These are phyloP conservation scores for Scaptomyza hsui DNA, from an alignment of 1,140 invertebrate genomes.

Conservation along the genomic window DNA sequence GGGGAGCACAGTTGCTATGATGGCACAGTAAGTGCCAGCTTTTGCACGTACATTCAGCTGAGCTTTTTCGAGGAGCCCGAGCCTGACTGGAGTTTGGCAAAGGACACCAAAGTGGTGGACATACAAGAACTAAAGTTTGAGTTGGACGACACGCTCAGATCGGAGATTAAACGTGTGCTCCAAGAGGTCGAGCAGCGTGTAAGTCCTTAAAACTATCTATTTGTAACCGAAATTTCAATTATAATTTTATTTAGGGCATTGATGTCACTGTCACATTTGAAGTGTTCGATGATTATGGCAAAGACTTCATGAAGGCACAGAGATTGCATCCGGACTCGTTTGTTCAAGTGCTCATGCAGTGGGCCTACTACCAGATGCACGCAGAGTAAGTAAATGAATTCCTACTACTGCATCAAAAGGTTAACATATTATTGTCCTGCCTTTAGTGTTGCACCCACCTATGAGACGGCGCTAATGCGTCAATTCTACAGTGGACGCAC, in stretches of 20 bases:
- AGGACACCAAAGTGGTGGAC: slow-evolving; percentile 32
- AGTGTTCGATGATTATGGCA: slow-evolving; percentile 85
- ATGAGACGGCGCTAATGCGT: slow-evolving; percentile 86
- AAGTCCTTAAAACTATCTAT: not conserved
- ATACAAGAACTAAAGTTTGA: slow-evolving; percentile 69
- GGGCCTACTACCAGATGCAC: slow-evolving; percentile 86
- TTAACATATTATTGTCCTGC: not conserved
- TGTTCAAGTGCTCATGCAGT: slow-evolving; percentile 88
- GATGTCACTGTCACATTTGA: slow-evolving; percentile 81
- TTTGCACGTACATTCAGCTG: slow-evolving; percentile 71
- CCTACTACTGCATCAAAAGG: too few species aligned
- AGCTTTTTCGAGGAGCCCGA: slow-evolving; percentile 79
- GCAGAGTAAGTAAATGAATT: slow-evolving; percentile 71
- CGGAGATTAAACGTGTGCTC: slow-evolving; percentile 67
- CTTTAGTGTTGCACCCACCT: slow-evolving; percentile 84
- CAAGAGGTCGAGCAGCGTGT: slow-evolving; percentile 68
- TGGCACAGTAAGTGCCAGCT: slow-evolving; percentile 85
- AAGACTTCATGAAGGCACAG: slow-evolving; percentile 84
- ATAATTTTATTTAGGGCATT: slow-evolving; percentile 69
- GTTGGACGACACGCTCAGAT: slow-evolving; percentile 62
- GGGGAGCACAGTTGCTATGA: slow-evolving; percentile 86
- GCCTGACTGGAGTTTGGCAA: slow-evolving; percentile 59
- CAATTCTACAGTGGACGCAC: slow-evolving; percentile 85
- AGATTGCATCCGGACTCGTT: slow-evolving; percentile 87
- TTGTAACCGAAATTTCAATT: not conserved